Evolutionary conservation across 2,113 vertebrate genomes (phyloP).

Genomic region (Clupea harengus): DNA sequence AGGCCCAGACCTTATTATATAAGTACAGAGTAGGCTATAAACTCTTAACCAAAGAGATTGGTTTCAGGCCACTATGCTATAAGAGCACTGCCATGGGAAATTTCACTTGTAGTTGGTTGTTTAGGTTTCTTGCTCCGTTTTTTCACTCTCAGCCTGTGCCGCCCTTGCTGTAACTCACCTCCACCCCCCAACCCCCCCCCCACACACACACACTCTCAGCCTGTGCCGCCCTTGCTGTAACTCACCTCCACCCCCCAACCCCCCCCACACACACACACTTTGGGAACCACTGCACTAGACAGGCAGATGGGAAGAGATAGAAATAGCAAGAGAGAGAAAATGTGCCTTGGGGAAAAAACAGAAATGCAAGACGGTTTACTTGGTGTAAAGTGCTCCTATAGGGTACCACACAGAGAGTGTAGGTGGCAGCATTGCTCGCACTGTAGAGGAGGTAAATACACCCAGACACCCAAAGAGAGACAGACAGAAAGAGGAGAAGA

Average conservation of each 20-base stretch:
- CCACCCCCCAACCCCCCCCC: neutral
- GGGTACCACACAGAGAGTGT: neutral
- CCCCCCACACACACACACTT: neutral
- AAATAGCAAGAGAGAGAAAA: neutral
- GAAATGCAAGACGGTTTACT: neutral
- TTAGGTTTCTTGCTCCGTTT: too few species aligned
- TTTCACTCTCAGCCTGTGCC: too few species aligned
- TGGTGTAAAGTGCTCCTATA: neutral
- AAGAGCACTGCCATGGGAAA: too few species aligned
- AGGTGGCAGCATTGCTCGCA: neutral
- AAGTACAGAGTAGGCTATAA: too few species aligned
- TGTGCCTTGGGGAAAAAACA: neutral
- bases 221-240: too few species aligned
- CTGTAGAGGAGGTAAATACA: neutral
- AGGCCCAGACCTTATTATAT: too few species aligned
- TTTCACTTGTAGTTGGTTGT: too few species aligned
- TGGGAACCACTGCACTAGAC: neutral
- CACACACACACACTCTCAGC: neutral
- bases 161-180: too few species aligned
- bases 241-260: neutral
- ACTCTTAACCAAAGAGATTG: too few species aligned
- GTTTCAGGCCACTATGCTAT: too few species aligned
- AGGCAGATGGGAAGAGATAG: neutral
- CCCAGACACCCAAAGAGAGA: conserved; percentile 9
- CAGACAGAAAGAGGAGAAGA: conserved; percentile 21